Base-by-base conservation (phyloP, 1,140 invertebrate genomes). In the Centruroides sculpturatus region DNA sequence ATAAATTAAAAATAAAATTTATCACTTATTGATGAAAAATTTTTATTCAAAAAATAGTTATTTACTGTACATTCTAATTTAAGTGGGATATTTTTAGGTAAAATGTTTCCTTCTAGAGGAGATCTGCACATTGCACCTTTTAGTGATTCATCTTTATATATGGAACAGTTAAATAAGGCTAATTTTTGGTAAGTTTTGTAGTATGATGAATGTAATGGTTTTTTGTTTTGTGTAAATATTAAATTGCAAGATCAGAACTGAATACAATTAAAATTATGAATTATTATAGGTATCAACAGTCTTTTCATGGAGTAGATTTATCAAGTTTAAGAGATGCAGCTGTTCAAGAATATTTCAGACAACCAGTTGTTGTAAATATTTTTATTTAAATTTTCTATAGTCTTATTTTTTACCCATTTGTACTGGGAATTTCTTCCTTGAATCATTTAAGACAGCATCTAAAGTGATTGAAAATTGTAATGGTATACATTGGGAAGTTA, bases 81-180 rank as follows among this genome's bases (percentile, higher is more conserved):
- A 12, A 12, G 49, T 51, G 49, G 51, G 8, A 53, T 36, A 41
- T 64, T 68, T 70, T 3, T 63, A 78, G 80, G 80, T 55, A 81
- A 83, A 74, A 99, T 99, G 96, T 99, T 94, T 75, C 96, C 96
- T 49, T 88, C 89, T 3, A 82, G 89, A 73, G 95, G 94, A 55
- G 93, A 98, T 77, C 75, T 99, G 10, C 94, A 98, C 70, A 87
- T 99, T 71, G 92, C 93, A n/a, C 94, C 97, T 4, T 99, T 99
- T 72, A 92, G 88, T 58, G 96, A 99, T 75, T 95, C 99, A 76
- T 86, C 90, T 53, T 80, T 99, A 6, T 99, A 92, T 71, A 94
- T 96, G 84, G 96, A 99, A 76, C 94, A 98, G 73, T 93, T 91
- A 69, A 94, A 93, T 69, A 98, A 98, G 78, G 92, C 93, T 1